Evolutionary conservation across 2,113 vertebrate species (phyloP).

Genomic region (Eulemur macaco): DNA sequence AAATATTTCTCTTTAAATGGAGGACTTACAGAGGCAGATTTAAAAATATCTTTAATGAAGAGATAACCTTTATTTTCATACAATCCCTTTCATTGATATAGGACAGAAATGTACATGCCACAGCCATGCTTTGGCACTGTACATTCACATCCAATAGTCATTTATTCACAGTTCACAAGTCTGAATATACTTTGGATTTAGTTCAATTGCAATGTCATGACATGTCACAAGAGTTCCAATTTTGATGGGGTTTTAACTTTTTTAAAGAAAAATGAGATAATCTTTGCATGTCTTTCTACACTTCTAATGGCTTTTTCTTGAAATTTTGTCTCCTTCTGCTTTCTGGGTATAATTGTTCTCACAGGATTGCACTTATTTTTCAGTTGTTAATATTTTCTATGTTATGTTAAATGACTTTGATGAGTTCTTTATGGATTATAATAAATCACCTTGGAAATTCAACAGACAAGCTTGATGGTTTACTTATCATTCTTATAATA

Average conservation of each 20-base stretch:
- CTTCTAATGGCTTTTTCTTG: neutral
- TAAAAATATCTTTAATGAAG: neutral
- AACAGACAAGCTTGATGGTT: neutral
- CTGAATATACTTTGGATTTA: neutral
- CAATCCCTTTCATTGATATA: neutral
- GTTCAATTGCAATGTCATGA: neutral
- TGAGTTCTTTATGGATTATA: neutral
- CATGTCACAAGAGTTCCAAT: too few species aligned
- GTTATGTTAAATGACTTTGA: neutral
- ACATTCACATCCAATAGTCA: neutral
- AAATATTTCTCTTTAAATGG: neutral
- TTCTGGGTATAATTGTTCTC: neutral
- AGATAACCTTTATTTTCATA: neutral
- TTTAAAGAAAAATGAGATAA: neutral
- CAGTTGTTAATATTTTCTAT: neutral
- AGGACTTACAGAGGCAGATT: neutral
- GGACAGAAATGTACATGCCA: accelerated
- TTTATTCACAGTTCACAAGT: neutral
- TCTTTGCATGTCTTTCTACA: neutral
- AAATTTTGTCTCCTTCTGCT: neutral
- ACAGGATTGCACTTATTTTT: neutral
- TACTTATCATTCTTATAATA: neutral
- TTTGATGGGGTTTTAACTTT: neutral
- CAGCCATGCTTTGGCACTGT: too few species aligned
- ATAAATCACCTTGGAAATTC: neutral